These are phyloP conservation scores for Trididemnum miniatum DNA, from an alignment of 23 tunicate genomes.

Conservation along the genomic window DNA sequence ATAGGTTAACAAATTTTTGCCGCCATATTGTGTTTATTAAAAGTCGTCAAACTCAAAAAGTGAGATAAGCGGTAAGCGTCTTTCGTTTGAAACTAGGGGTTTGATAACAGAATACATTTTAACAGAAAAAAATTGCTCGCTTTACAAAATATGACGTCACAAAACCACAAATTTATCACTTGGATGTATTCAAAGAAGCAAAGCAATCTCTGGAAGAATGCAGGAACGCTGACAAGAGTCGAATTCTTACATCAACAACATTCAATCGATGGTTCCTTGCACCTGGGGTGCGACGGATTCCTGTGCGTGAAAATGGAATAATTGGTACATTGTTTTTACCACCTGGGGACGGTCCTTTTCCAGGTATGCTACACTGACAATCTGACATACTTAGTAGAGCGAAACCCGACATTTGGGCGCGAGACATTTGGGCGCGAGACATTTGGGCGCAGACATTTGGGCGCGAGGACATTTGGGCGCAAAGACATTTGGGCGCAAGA, in stretches of 20 bases:
- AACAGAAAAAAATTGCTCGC: conserved; percentile 30
- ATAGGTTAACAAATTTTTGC: no score
- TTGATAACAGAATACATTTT: neutral
- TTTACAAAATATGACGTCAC: conserved; percentile 48
- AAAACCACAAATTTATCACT: conserved; percentile 22
- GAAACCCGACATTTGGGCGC: no score
- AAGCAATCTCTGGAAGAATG: conserved; percentile 3
- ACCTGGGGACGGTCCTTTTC: conserved; percentile 46
- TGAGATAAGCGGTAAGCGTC: no score
- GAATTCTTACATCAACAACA: neutral
- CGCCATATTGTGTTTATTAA: no score
- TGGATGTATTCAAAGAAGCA: conserved; percentile 23
- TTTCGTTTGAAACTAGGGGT: no score
- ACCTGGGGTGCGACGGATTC: conserved; percentile 41
- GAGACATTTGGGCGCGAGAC: no score
- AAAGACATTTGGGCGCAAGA: no score
- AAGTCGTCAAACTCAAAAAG: no score
- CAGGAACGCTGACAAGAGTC: neutral
- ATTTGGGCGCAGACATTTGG: no score
- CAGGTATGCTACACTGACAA: no score
- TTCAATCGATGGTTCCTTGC: conserved; percentile 9
- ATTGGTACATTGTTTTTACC: conserved; percentile 46
- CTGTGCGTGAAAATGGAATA: conserved; percentile 31
- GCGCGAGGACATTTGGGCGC: no score
- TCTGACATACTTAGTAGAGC: no score